These are phyloP conservation scores for Aporophyla nigra DNA, from an alignment of 2,888 invertebrate species.

Conservation along the genomic window DNA sequence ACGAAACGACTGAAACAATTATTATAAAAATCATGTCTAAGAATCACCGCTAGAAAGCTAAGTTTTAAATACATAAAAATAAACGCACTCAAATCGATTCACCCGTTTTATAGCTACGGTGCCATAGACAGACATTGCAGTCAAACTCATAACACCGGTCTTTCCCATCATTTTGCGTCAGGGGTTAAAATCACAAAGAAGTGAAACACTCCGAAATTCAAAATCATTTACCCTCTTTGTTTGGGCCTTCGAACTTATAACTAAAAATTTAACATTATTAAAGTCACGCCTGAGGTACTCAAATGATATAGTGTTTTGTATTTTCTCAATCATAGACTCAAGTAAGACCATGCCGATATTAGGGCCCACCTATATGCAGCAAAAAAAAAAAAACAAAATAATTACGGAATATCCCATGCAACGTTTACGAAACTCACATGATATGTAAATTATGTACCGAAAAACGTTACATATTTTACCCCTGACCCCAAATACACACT, in stretches of 20 bases:
- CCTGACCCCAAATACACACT: conserved; percentile 37
- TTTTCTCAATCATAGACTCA: conserved; percentile 11
- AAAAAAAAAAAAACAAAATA: conserved; percentile 18
- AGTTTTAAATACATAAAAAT: too few species aligned
- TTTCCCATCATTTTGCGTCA: too few species aligned
- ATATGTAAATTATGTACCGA: conserved; percentile 49
- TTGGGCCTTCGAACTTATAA: conserved; percentile 11
- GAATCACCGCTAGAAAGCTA: too few species aligned
- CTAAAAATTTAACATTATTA: neutral
- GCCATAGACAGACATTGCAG: too few species aligned
- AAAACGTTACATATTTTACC: conserved; percentile 36
- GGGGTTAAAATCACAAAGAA: neutral
- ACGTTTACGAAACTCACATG: conserved; percentile 12
- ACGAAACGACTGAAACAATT: too few species aligned
- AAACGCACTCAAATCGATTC: too few species aligned
- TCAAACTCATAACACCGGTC: too few species aligned
- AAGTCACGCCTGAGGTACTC: conserved; percentile 16
- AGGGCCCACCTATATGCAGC: neutral
- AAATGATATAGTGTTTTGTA: conserved; percentile 21
- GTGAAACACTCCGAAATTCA: neutral
- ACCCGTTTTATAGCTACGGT: too few species aligned
- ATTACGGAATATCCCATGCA: conserved; percentile 25
- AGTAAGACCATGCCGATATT: conserved; percentile 9
- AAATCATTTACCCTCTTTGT: conserved; percentile 1
- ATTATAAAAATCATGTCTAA: too few species aligned